These are phyloP conservation scores for Vultur gryphus DNA, from an alignment of 2,797 vertebrate species.

Conservation along the genomic window DNA sequence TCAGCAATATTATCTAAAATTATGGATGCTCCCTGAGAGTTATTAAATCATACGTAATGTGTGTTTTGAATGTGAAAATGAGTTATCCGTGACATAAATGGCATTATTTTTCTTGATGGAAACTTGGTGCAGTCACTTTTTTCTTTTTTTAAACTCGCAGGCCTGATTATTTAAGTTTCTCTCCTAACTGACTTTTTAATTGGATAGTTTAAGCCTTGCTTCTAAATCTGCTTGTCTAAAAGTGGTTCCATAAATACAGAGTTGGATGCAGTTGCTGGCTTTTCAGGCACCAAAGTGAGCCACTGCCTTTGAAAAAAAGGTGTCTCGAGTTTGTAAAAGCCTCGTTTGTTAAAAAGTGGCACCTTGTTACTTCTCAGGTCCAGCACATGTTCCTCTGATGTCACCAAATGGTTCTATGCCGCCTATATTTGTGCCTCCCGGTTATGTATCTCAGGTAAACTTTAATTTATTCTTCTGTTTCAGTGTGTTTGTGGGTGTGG, in stretches of 20 bases:
- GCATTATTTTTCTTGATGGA: not conserved
- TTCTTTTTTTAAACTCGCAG: not conserved
- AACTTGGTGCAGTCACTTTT: not conserved
- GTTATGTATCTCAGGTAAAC: slow-evolving; percentile 81
- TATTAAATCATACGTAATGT: not conserved
- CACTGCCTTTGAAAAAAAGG: not conserved
- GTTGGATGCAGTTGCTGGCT: not conserved
- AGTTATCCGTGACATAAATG: not conserved
- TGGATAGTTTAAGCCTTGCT: not conserved
- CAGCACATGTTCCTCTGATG: slow-evolving; percentile 82
- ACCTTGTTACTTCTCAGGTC: slow-evolving; percentile 69
- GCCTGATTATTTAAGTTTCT: not conserved
- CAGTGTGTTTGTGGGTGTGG: not conserved
- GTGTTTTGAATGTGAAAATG: not conserved
- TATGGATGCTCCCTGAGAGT: not conserved
- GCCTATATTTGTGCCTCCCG: slow-evolving; percentile 80
- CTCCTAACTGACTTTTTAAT: not conserved
- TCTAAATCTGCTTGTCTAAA: not conserved
- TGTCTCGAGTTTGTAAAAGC: not conserved
- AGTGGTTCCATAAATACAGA: not conserved
- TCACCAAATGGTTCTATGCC: slow-evolving; percentile 82
- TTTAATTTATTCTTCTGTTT: not conserved
- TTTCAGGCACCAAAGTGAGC: not conserved
- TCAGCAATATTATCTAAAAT: not conserved
- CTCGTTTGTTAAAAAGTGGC: not conserved